Evolutionary conservation across 1,140 invertebrate species (phyloP).

Genomic region (Drosophila ogumai): DNA sequence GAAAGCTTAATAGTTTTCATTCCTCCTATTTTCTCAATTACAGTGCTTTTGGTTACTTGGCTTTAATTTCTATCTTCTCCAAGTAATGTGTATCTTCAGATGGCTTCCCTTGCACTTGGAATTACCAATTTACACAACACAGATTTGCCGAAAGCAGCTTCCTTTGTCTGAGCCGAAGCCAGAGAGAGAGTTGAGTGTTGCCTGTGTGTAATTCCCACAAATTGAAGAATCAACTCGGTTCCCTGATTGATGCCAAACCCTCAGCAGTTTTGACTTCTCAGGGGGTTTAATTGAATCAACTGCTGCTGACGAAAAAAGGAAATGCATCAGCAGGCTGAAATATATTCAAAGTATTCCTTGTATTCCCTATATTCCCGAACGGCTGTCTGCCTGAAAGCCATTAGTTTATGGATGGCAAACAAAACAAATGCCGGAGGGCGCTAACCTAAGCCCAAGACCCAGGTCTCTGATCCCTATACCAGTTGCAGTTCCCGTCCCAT

Average conservation of each 20-base stretch:
- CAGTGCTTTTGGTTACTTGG: constrained; percentile 5
- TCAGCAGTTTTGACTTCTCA: constrained; percentile 42
- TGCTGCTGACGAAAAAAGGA: constrained; percentile 23
- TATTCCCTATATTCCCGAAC: constrained; percentile 21
- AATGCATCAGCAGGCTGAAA: constrained; percentile 25
- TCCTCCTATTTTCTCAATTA: background rate
- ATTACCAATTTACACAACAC: constrained; percentile 48
- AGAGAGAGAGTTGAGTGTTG: constrained; percentile 16
- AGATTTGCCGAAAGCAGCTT: constrained; percentile 42
- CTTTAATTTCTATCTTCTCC: constrained; percentile 40
- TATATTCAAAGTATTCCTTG: constrained; percentile 67
- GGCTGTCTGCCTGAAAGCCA: constrained; percentile 41
- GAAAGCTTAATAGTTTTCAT: background rate
- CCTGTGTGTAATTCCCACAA: constrained; percentile 45
- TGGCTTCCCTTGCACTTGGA: constrained; percentile 29
- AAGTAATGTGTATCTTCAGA: constrained; percentile 30
- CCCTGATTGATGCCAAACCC: constrained; percentile 48
- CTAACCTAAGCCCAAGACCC: constrained; percentile 53
- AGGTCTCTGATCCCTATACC: constrained; percentile 12
- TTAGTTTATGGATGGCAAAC: constrained; percentile 75
- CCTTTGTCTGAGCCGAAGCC: constrained; percentile 21
- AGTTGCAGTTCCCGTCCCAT: background rate
- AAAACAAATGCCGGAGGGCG: constrained; percentile 69
- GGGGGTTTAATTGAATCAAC: constrained; percentile 49
- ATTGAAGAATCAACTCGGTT: constrained; percentile 53